These are phyloP conservation scores for Illadopsis cleaveri DNA, from an alignment of 2,113 vertebrate genomes.

Conservation along the genomic window DNA sequence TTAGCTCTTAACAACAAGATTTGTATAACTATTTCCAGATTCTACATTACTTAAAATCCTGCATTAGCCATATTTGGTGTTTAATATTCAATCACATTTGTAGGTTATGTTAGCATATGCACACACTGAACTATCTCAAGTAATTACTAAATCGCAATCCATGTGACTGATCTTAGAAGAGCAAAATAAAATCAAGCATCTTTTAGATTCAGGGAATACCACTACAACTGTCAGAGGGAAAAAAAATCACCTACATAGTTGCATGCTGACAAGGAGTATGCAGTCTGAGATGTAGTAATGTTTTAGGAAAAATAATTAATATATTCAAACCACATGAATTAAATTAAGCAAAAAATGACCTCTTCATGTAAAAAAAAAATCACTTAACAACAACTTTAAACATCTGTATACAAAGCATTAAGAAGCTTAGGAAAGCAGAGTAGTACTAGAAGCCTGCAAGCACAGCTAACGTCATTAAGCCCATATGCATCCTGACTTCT, in stretches of 20 bases:
- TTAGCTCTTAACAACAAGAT: background rate
- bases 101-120: background rate
- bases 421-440: background rate
- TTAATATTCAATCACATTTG: background rate
- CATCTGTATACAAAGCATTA: background rate
- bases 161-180: background rate
- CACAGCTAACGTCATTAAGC: background rate
- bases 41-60: background rate
- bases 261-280: background rate
- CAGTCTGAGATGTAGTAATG: background rate
- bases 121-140: background rate
- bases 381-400: conserved; percentile 11
- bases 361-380: background rate
- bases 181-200: background rate
- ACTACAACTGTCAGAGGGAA: background rate
- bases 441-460: background rate
- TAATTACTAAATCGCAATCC: background rate
- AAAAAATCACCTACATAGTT: background rate
- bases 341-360: background rate
- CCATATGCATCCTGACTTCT: background rate
- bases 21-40: background rate
- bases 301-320: background rate
- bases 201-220: background rate
- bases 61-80: background rate
- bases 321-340: background rate